Evolutionary conservation across 2,797 vertebrate species (phyloP).

Genomic region (Enteromius trimaculatus): DNA sequence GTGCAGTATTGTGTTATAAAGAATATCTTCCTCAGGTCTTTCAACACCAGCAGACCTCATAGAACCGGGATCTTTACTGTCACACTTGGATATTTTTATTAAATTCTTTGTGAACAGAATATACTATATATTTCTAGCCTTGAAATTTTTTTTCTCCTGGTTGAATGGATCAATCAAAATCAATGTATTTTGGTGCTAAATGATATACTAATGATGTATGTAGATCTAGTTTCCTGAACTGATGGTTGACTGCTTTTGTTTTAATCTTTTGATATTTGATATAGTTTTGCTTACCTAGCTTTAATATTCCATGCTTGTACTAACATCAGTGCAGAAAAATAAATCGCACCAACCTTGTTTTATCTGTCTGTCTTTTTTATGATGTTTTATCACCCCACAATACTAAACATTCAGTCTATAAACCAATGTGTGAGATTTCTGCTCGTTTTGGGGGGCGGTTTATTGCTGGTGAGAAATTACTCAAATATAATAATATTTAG

Average conservation of each 20-base stretch:
- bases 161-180: slow-evolving; percentile 25
- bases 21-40: slow-evolving; percentile 18
- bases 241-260: slow-evolving; percentile 17
- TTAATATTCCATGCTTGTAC: slow-evolving; percentile 23
- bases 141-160: not conserved
- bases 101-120: slow-evolving; percentile 34
- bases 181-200: slow-evolving; percentile 51
- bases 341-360: not conserved
- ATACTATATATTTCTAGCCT: slow-evolving; percentile 42
- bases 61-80: slow-evolving; percentile 14
- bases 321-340: slow-evolving; percentile 31
- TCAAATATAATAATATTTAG: not conserved
- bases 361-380: not conserved
- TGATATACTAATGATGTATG: not conserved
- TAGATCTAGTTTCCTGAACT: slow-evolving; percentile 8
- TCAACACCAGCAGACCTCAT: slow-evolving; percentile 46
- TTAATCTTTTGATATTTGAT: slow-evolving; percentile 1
- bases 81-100: slow-evolving; percentile 23
- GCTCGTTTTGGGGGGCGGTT: not conserved
- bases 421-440: not conserved
- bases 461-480: not conserved
- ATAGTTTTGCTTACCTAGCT: slow-evolving; percentile 12
- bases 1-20: slow-evolving; percentile 8
- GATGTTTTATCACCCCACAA: not conserved
- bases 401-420: not conserved